Conservation (phyloP, 1,140 invertebrate species). For the Nebria ingens region DNA sequence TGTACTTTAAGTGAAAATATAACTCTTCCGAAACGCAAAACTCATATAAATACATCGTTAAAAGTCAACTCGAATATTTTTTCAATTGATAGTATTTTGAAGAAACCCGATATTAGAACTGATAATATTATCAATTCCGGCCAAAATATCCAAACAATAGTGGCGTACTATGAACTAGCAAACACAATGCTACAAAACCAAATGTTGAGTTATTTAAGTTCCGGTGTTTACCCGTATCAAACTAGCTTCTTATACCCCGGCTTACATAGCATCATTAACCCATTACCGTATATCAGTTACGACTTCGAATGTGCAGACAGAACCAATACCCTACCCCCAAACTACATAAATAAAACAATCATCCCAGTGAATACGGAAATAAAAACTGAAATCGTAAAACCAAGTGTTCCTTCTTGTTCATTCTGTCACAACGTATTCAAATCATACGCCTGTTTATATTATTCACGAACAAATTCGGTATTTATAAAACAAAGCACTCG, state of each 20-base stretch:
- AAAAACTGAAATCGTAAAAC: constrained; percentile 28
- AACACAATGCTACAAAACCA: constrained; percentile 31
- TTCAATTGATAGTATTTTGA: not conserved
- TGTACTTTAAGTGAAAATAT: not conserved
- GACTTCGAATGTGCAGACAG: constrained; percentile 21
- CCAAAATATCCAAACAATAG: constrained; percentile 16
- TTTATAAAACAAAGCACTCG: constrained; percentile 33
- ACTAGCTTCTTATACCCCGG: constrained; percentile 43
- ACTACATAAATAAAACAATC: constrained; percentile 13
- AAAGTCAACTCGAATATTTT: not conserved
- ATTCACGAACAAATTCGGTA: constrained; percentile 34
- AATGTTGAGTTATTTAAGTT: constrained; percentile 33
- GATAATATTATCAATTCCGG: constrained; percentile 4
- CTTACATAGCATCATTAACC: constrained; percentile 49
- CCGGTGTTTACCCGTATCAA: constrained; percentile 39
- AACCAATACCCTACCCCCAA: constrained; percentile 17
- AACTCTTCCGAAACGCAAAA: not conserved
- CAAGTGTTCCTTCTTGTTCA: constrained; percentile 29
- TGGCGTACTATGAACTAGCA: constrained; percentile 19
- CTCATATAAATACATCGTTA: not conserved
- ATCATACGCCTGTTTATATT: constrained; percentile 43
- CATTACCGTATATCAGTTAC: constrained; percentile 35
- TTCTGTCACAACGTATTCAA: constrained; percentile 44
- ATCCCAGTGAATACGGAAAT: constrained; percentile 1
- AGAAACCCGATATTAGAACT: constrained; percentile 5